phyloP scores from a whole-genome alignment of 2,888 invertebrate genomes.

The Cerceris rybyensis region DNA sequence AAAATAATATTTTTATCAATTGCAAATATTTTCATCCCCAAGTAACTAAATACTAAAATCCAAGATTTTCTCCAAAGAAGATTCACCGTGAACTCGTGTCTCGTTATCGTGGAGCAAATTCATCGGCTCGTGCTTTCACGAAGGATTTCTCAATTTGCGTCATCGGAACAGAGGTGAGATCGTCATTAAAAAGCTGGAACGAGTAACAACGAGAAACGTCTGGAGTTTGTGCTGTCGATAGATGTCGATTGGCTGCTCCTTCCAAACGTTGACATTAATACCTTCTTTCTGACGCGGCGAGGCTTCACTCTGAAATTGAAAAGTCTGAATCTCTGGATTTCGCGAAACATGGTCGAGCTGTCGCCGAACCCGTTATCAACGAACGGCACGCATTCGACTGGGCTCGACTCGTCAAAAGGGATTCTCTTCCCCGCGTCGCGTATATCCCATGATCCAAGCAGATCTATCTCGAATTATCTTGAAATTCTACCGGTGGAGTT shows the following conservation, averaged over 20 bases:
- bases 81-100: no score
- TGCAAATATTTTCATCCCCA: no score
- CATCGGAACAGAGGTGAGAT: not conserved
- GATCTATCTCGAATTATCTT: slow-evolving; percentile 68
- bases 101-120: no score
- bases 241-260: slow-evolving; percentile 23
- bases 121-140: no score
- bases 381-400: slow-evolving; percentile 71
- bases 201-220: not conserved
- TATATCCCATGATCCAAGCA: slow-evolving; percentile 68
- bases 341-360: slow-evolving; percentile 65
- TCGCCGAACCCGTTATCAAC: slow-evolving; percentile 68
- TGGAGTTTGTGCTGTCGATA: not conserved
- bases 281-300: slow-evolving; percentile 35
- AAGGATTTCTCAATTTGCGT: no score
- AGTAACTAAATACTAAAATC: no score
- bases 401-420: slow-evolving; percentile 73
- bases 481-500: slow-evolving; percentile 62
- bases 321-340: slow-evolving; percentile 68
- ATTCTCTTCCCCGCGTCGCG: slow-evolving; percentile 59
- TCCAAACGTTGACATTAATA: slow-evolving; percentile 45
- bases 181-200: not conserved
- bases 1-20: no score
- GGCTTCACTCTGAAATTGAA: slow-evolving; percentile 60
- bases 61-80: no score